phyloP scores from a whole-genome alignment of 2,888 invertebrate genomes.

The Melinaea menophilus region DNA sequence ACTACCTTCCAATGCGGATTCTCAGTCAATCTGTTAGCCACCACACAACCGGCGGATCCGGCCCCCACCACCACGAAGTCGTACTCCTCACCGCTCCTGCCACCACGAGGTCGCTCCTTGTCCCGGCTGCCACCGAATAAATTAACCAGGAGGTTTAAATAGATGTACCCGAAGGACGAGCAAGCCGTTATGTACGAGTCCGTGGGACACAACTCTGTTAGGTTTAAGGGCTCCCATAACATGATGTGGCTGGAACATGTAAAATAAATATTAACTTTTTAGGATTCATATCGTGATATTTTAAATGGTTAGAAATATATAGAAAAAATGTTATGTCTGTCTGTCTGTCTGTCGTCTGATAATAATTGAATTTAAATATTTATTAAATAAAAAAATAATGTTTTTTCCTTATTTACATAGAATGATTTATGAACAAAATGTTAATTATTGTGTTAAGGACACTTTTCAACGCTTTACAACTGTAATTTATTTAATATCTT shows the following conservation, averaged over 20 bases:
- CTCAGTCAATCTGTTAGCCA: slow-evolving; percentile 53
- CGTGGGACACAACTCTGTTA: slow-evolving; percentile 39
- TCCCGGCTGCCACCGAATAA: slow-evolving; percentile 49
- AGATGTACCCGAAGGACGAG: slow-evolving; percentile 47
- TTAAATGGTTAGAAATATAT: too few species aligned
- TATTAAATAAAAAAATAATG: too few species aligned
- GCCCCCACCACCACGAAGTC: slow-evolving; percentile 64
- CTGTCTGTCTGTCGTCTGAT: too few species aligned
- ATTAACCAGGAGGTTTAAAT: slow-evolving; percentile 46
- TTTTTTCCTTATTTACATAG: too few species aligned
- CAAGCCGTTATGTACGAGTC: slow-evolving; percentile 47
- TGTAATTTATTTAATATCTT: too few species aligned
- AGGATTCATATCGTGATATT: too few species aligned
- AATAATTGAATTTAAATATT: too few species aligned
- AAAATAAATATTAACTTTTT: too few species aligned
- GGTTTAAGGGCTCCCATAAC: slow-evolving; percentile 40
- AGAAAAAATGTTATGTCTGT: too few species aligned
- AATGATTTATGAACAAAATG: too few species aligned
- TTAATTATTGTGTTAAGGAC: too few species aligned
- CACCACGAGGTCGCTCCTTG: slow-evolving; percentile 43
- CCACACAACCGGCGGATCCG: slow-evolving; percentile 56
- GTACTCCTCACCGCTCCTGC: slow-evolving; percentile 53
- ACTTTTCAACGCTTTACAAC: too few species aligned
- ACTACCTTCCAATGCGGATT: slow-evolving; percentile 48
- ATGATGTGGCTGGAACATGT: slow-evolving; percentile 18